phyloP scores from a whole-genome alignment of 64 coral and sea anemone species.

The Montipora foliosa region DNA sequence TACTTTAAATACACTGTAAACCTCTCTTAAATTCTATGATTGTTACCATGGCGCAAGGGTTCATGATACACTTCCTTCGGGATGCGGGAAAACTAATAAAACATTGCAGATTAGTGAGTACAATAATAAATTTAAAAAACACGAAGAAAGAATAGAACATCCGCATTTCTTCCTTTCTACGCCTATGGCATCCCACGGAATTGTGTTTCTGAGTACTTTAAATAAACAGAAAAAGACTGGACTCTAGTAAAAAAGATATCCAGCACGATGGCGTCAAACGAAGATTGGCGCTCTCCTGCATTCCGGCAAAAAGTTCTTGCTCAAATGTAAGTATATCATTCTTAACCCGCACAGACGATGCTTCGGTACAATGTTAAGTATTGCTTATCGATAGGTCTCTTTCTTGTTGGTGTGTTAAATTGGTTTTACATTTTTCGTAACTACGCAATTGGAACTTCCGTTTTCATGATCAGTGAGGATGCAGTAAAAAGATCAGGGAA shows the following conservation, averaged over 20 bases:
- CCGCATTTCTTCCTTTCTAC: no score
- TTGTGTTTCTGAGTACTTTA: no score
- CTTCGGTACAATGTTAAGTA: neutral
- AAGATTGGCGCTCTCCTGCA: neutral
- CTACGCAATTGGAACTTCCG: slow-evolving; percentile 5
- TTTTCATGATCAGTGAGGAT: slow-evolving; percentile 35
- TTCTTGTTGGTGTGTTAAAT: neutral
- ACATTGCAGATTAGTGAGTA: no score
- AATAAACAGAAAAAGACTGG: neutral
- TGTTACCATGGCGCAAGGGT: no score
- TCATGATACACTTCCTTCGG: no score
- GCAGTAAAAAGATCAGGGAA: slow-evolving; percentile 56
- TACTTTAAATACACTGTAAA: no score
- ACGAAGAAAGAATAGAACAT: no score
- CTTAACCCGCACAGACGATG: neutral
- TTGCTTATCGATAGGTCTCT: neutral
- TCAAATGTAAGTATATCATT: neutral
- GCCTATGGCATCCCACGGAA: no score
- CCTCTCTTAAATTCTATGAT: no score
- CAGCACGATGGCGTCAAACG: neutral
- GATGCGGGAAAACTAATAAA: no score
- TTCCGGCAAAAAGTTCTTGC: slow-evolving; percentile 14
- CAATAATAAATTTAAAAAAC: no score
- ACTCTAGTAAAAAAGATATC: neutral
- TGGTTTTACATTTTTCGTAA: neutral